Base-by-base conservation (phyloP, 2,888 invertebrate genomes). In the Xylota segnis region DNA sequence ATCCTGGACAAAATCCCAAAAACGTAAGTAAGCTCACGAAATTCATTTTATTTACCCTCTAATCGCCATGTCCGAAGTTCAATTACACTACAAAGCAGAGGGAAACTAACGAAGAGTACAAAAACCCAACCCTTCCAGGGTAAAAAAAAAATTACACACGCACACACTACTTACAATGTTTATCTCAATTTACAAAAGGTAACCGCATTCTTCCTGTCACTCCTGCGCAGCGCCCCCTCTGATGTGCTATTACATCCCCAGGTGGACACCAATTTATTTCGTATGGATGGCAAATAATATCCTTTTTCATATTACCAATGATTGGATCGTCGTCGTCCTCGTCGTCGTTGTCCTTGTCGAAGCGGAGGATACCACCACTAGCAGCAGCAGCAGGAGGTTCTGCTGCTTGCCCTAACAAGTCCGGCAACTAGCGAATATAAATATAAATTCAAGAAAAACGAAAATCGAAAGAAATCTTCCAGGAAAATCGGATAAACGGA, bases 271-370 rank as follows among this genome's bases (percentile, higher is more conserved):
- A 82, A 86, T 86, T 86, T 86, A 86, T 76, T 82, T 86, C 71
- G 61, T 77, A 82, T 82, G 82, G 86, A 71, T 82, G 72, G 76
- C 72, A 82, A 82, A 86, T 86, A 86, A 86, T 82, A 82, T 82
- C 86, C 86, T 76, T 82, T 82, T 86, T 76, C 82, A 81, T 82
- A 82, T 86, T 66, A 86, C 86, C 86, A 82, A 77, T 86, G 86
- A 86, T 86, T 86, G 86, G 81, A 86, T 82, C 76, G 71, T 68
- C 61, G 74, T 52, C 18, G 43, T 76, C 37, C 27, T 47, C 65
- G 32, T 66, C 45, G 71, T 56, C 14, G 52, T 75, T 16, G 34
- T 50, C n/a, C n/a, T n/a, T 59, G 47, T 66, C 68, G 75, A 54
- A 43, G 66, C 18, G 32, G 61, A 76, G 32, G 61, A 76, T 70